Conservation (phyloP, 2,888 invertebrate species). For the Hypomecis atomaria region DNA sequence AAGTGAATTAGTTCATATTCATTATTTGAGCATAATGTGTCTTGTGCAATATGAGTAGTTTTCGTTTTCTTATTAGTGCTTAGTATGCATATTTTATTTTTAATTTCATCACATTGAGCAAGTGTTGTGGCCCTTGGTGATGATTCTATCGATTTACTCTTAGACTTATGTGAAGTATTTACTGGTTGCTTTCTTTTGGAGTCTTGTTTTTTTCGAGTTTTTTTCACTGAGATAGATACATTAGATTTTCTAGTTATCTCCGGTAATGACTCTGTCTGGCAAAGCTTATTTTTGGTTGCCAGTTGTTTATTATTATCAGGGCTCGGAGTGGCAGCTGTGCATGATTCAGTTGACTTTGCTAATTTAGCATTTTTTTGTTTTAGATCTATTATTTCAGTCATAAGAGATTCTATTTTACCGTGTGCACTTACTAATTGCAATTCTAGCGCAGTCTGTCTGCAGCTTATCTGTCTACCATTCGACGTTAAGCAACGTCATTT, state of each 20-base stretch:
- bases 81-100: neutral
- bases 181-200: neutral
- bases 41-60: neutral
- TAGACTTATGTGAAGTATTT: neutral
- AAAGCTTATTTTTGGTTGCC: neutral
- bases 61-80: neutral
- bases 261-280: neutral
- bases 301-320: neutral
- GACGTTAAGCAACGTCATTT: too few species aligned
- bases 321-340: neutral
- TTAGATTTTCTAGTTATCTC: too few species aligned
- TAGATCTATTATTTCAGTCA: neutral
- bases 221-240: too few species aligned
- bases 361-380: neutral
- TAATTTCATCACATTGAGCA: neutral
- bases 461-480: too few species aligned
- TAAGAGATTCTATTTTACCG: neutral
- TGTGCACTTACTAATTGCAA: slow-evolving; percentile 1
- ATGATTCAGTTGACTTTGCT: neutral
- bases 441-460: too few species aligned
- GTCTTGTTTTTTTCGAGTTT: neutral
- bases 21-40: neutral
- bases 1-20: neutral
- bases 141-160: neutral
- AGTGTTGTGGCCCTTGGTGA: neutral